Percentiles rank a stretch among this genome's conserved stretches.
phyloP scores from a whole-genome alignment of 2,113 vertebrate genomes.

The Rutilus rutilus region DNA sequence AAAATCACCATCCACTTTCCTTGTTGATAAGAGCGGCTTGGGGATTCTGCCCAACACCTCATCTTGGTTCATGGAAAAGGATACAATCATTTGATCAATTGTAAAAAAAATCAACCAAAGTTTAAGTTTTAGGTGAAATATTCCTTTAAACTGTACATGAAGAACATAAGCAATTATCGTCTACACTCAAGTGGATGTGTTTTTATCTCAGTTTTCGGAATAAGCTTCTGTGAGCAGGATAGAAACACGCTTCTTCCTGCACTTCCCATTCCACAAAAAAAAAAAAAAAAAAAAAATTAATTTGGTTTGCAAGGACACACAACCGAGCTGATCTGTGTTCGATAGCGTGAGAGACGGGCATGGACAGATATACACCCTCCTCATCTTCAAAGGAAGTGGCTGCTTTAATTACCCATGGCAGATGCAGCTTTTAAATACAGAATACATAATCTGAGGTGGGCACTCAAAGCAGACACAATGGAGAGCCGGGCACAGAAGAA shows the following conservation, averaged over 20 bases:
- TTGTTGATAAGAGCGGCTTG: too few relatives aligned
- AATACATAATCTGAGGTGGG: conserved; percentile 71
- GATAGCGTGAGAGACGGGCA: conserved; percentile 13
- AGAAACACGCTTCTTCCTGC: neutral
- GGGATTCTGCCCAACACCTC: too few relatives aligned
- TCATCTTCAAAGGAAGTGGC: conserved; percentile 76
- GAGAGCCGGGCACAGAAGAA: neutral
- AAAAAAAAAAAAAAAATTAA: neutral
- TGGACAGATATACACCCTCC: conserved; percentile 52
- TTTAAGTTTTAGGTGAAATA: neutral
- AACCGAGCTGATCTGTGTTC: neutral
- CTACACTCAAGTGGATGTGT: neutral
- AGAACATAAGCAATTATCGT: neutral
- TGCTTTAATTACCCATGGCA: conserved; percentile 79
- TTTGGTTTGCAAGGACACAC: neutral
- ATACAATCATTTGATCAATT: too few relatives aligned
- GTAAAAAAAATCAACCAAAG: too few relatives aligned
- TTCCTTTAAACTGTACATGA: neutral
- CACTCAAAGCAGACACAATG: conserved; percentile 67
- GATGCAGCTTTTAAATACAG: conserved; percentile 79
- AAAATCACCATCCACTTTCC: too few relatives aligned
- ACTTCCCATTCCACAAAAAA: too few relatives aligned
- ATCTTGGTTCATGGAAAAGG: too few relatives aligned
- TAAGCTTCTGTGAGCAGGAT: neutral
- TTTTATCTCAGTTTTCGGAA: neutral